Evolutionary conservation across 2,797 vertebrate genomes (phyloP).

Genomic region (Chaunax sp.): DNA sequence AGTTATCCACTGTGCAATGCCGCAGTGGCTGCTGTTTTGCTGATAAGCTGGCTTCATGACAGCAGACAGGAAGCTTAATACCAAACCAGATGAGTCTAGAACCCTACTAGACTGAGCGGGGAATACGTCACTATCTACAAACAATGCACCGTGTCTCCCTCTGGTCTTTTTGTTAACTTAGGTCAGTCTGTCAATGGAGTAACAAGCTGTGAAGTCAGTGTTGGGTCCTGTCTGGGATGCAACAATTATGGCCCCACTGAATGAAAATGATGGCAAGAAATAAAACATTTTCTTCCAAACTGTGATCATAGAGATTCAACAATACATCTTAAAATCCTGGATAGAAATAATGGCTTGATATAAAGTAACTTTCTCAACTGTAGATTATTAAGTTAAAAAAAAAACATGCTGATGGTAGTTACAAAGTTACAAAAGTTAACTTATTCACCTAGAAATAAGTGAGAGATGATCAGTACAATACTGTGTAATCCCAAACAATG

Average conservation of each 20-base stretch:
- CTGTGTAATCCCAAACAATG: neutral
- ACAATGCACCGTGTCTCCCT: constrained; percentile 61
- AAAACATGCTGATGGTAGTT: no score
- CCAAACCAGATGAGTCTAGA: constrained; percentile 60
- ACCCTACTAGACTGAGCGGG: constrained; percentile 44
- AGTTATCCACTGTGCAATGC: constrained; percentile 38
- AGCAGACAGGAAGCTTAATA: constrained; percentile 71
- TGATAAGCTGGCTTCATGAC: constrained; percentile 66
- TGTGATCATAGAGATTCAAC: neutral
- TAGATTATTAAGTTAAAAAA: no score
- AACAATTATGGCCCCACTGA: neutral
- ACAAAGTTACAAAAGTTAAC: no score
- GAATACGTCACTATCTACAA: constrained; percentile 56
- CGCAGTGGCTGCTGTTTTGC: constrained; percentile 52
- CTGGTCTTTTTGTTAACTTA: constrained; percentile 36
- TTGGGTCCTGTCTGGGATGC: constrained; percentile 1
- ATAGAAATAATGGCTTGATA: neutral
- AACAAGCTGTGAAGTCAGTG: constrained; percentile 18
- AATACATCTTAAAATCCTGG: constrained; percentile 1
- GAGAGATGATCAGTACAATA: neutral
- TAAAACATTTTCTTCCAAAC: neutral
- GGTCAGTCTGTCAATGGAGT: constrained; percentile 18
- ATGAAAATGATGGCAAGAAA: constrained; percentile 13
- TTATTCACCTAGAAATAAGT: neutral
- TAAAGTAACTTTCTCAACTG: no score